These are phyloP conservation scores for Acromyrmex charruanus DNA, from an alignment of 1,140 invertebrate species.

Conservation along the genomic window DNA sequence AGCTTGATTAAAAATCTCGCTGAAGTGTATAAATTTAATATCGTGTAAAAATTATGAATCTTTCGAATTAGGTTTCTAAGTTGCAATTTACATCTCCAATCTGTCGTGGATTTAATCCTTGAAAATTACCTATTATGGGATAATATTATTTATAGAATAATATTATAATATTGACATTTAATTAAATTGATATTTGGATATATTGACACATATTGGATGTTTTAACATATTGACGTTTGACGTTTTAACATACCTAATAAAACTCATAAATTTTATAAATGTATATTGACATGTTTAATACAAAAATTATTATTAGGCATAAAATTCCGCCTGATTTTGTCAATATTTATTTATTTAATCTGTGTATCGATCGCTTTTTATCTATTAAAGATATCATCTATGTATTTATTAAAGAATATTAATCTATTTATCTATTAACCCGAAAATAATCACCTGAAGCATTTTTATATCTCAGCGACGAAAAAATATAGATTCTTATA, in stretches of 20 bases:
- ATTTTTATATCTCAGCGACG: too few relatives aligned
- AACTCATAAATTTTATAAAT: not conserved
- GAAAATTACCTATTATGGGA: not conserved
- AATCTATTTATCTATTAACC: too few relatives aligned
- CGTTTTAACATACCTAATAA: not conserved
- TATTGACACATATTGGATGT: not conserved
- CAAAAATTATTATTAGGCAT: not conserved
- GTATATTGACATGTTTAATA: not conserved
- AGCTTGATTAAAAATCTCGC: constrained; percentile 46
- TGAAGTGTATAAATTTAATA: not conserved
- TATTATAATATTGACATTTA: constrained; percentile 11
- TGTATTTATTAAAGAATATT: too few relatives aligned
- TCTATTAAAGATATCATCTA: not conserved
- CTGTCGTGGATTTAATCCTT: not conserved
- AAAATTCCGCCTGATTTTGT: not conserved
- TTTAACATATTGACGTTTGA: not conserved
- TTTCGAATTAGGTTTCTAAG: not conserved
- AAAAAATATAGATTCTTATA: too few relatives aligned
- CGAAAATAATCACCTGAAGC: too few relatives aligned
- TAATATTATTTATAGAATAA: not conserved
- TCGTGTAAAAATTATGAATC: constrained; percentile 17
- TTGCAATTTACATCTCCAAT: constrained; percentile 4
- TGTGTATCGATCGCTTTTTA: not conserved
- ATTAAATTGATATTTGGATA: constrained; percentile 2
- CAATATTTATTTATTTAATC: not conserved